Evolutionary conservation across 2,113 vertebrate genomes (phyloP), one percentile per base, ranked within the genome.

Genomic region (Heterotis niloticus): DNA sequence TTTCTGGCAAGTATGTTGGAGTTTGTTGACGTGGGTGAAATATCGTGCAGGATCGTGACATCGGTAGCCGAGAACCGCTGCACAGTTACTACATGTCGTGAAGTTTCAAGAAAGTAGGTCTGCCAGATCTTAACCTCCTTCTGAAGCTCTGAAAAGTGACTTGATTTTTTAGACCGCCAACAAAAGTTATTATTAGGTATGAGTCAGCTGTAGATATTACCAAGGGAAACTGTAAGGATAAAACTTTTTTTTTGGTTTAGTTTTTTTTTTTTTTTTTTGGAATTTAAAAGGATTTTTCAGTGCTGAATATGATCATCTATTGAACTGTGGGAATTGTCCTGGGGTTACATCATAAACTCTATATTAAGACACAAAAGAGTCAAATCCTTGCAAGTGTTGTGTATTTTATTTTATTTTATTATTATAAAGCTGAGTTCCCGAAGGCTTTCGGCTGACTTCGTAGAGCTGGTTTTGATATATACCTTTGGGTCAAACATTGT

Each of bases 181-280:
- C 44, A 20, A 54, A 12, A 54, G 23, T 18, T 70, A n/a, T 71
- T 71, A 71, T 44, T 71, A 71, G 44, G n/a, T 71, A 51, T 54
- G 69, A 71, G 69, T 71, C 18, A 51, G 29, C 69, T 51, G 69
- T 71, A 44, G 17, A 54, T n/a, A n/a, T 23, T 29, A 71, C 34
- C 34, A 7, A 44, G 34, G 34, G 34, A 44, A 44, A 44, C 34
- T 7, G 34, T 7, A 2, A 7, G 34, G 34, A 44, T 44, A 7
- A 44, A 44, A 44, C 34, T 44, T 44, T 44, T 2, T n/a, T 59
- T 59, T 59, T 59, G 57, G 57, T 10, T 13, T 10, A 2, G 59
- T 20, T 62, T 13, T 16, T 62, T 62, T 62, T 12, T 62, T 59
- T 59, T 13, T 59, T 9, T n/a, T n/a, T n/a, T n/a, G n/a, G n/a